phyloP scores from a whole-genome alignment of 2,113 vertebrate species.

The Sceloporus undulatus region DNA sequence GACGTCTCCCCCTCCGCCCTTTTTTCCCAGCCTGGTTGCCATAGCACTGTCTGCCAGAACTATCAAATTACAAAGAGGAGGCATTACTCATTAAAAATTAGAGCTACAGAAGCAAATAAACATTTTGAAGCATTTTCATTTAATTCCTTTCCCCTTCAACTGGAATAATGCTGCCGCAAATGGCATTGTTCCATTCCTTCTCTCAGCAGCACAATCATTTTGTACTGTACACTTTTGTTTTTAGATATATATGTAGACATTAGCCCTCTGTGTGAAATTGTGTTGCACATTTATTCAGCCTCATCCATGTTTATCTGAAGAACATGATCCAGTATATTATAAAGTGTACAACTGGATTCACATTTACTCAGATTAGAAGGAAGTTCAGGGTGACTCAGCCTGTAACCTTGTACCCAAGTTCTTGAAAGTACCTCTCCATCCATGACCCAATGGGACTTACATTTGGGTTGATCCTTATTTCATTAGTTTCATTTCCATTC shows the following conservation, averaged over 20 bases:
- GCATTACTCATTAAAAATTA: constrained; percentile 65
- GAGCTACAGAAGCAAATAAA: constrained; percentile 60
- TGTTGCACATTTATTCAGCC: neutral
- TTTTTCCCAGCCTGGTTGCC: constrained; percentile 77
- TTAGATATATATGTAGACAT: no score
- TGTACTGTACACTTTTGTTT: no score
- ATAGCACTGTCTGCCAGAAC: constrained; percentile 78
- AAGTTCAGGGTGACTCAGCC: neutral
- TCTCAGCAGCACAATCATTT: neutral
- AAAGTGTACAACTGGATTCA: neutral
- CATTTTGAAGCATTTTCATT: constrained; percentile 54
- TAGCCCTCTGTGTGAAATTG: neutral
- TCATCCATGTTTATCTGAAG: neutral
- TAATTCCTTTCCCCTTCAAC: neutral
- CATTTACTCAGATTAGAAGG: neutral
- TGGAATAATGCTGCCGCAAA: neutral
- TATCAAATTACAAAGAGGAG: constrained; percentile 77
- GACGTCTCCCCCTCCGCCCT: constrained; percentile 70
- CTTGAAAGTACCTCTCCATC: neutral
- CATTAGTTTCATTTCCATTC: no score
- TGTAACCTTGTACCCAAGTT: neutral
- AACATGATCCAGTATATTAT: neutral
- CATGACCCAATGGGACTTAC: neutral
- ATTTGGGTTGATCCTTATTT: neutral
- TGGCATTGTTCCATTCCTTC: neutral